Conservation (phyloP, 2,888 invertebrate genomes). For the Dysmachus trigonus region DNA sequence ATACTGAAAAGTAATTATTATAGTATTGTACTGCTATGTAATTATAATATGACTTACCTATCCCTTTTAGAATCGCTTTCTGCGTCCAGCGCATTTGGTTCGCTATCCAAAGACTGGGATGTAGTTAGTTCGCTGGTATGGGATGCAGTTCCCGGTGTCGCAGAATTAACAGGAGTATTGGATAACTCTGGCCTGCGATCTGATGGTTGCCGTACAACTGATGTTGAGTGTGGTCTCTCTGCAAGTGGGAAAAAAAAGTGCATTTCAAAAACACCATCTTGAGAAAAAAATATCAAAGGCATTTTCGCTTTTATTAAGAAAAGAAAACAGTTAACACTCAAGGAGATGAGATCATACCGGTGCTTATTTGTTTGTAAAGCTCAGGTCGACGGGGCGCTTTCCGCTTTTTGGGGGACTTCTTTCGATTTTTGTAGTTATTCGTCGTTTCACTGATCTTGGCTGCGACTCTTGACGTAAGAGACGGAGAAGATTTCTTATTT, state of each 20-base stretch:
- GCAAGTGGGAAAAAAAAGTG: conserved; percentile 42
- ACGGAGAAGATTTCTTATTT: conserved; percentile 55
- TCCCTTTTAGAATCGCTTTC: conserved; percentile 54
- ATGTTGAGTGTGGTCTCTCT: conserved; percentile 62
- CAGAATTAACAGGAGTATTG: conserved; percentile 58
- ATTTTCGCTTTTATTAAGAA: background rate
- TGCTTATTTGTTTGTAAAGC: conserved; percentile 59
- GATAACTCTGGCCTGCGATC: conserved; percentile 62
- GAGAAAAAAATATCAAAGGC: background rate
- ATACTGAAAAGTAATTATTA: background rate
- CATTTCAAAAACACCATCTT: background rate
- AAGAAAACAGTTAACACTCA: background rate
- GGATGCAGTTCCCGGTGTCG: conserved; percentile 54
- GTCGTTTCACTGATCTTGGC: conserved; percentile 61
- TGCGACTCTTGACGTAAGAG: conserved; percentile 61
- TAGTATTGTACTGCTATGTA: background rate
- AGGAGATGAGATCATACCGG: conserved; percentile 54
- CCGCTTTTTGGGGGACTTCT: conserved; percentile 55
- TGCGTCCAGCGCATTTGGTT: conserved; percentile 59
- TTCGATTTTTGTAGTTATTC: conserved; percentile 58
- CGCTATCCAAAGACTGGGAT: conserved; percentile 56
- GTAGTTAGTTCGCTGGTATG: conserved; percentile 52
- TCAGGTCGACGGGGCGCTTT: conserved; percentile 56
- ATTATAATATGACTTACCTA: conserved; percentile 48
- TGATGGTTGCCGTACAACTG: conserved; percentile 63